Percentiles rank a stretch among this genome's conserved stretches.
Evolutionary conservation across 2,888 invertebrate species (phyloP).

Genomic region (Eupithecia vulgata): DNA sequence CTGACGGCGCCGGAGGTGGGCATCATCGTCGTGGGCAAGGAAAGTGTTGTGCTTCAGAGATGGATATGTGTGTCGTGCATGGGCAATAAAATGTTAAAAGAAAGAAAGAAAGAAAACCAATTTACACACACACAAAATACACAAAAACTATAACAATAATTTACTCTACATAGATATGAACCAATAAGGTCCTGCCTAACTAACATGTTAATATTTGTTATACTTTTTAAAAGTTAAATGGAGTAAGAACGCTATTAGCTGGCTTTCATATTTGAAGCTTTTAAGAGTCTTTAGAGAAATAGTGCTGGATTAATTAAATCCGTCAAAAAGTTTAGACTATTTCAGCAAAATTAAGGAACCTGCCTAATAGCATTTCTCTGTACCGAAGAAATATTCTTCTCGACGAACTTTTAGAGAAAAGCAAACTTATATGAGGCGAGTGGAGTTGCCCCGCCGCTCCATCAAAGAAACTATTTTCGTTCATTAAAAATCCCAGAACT

Average conservation of each 20-base stretch:
- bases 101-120: too few species aligned
- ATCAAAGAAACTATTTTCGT: constrained; percentile 39
- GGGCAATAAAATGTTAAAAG: too few species aligned
- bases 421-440: constrained; percentile 33
- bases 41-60: background rate
- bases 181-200: too few species aligned
- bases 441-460: constrained; percentile 20
- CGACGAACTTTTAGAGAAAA: constrained; percentile 28
- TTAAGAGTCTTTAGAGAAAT: background rate
- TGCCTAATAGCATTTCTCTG: constrained; percentile 23
- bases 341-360: constrained; percentile 2
- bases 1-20: background rate
- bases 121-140: too few species aligned
- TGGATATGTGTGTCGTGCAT: background rate
- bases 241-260: background rate
- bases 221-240: background rate
- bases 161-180: too few species aligned
- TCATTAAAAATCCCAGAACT: constrained; percentile 41
- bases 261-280: background rate
- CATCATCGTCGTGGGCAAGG: too few species aligned
- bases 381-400: constrained; percentile 26
- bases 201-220: background rate
- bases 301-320: background rate
- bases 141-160: too few species aligned
- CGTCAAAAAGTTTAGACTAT: background rate